Conservation (phyloP, 2,113 vertebrate species). For the Syngnathus typhle region DNA sequence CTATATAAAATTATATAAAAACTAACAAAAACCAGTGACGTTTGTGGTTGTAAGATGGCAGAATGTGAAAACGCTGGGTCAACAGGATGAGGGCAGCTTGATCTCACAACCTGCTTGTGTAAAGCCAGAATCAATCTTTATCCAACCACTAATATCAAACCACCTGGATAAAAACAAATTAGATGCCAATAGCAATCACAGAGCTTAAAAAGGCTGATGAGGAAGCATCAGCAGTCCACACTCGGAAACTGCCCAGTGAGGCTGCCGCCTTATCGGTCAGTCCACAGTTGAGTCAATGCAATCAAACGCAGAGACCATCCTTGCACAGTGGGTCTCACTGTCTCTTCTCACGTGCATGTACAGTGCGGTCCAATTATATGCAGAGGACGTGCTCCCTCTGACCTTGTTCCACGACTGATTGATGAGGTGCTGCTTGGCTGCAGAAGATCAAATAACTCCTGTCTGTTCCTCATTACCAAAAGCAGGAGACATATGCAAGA, state of each 20-base stretch:
- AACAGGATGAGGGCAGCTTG: conserved; percentile 24
- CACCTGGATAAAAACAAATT: conserved; percentile 19
- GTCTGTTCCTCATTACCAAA: conserved; percentile 55
- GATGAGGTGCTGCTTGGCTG: conserved; percentile 52
- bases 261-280: conserved; percentile 37
- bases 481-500: conserved; percentile 31
- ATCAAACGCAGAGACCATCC: neutral
- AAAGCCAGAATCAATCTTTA: conserved; percentile 21
- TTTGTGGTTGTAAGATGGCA: too few relatives aligned
- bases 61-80: conserved; percentile 4
- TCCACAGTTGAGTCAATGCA: conserved; percentile 16
- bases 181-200: conserved; percentile 37
- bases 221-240: conserved; percentile 38
- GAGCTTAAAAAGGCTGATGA: neutral
- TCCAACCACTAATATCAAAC: conserved; percentile 41
- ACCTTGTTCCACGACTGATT: conserved; percentile 62
- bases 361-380: conserved; percentile 53
- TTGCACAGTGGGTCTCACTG: conserved; percentile 10
- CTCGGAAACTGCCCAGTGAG: conserved; percentile 28
- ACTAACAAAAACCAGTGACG: too few relatives aligned
- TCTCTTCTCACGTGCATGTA: conserved; percentile 32
- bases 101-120: conserved; percentile 27
- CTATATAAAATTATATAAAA: too few relatives aligned
- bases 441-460: conserved; percentile 63
- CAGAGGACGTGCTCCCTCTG: conserved; percentile 46